phyloP scores from a whole-genome alignment of 2,797 vertebrate species.

The Lepilemur septentrionalis region DNA sequence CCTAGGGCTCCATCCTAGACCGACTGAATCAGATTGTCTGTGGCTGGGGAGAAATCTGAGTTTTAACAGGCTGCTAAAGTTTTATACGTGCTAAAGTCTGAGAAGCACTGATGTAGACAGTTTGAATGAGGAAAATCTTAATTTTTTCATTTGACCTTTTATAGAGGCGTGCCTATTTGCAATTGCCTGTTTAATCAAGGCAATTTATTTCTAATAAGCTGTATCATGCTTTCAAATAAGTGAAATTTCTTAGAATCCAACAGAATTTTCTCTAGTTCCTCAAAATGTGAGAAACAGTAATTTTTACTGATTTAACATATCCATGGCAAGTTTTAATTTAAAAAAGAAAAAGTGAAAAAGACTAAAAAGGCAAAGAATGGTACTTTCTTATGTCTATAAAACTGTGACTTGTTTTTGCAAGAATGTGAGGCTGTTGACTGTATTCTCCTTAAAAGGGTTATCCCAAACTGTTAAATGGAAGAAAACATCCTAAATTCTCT shows the following conservation, averaged over 20 bases:
- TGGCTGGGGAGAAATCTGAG: neutral
- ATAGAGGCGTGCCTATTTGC: conserved; percentile 21
- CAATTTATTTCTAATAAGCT: conserved; percentile 37
- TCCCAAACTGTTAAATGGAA: neutral
- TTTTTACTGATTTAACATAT: conserved; percentile 34
- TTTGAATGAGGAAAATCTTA: conserved; percentile 3
- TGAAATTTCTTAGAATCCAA: conserved; percentile 37
- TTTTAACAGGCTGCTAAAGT: conserved; percentile 28
- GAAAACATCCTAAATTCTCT: neutral
- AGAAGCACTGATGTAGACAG: neutral
- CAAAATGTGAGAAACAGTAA: neutral
- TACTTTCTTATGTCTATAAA: neutral
- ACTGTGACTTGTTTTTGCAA: conserved; percentile 43
- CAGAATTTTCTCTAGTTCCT: conserved; percentile 32
- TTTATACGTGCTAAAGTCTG: neutral
- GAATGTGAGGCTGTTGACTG: neutral
- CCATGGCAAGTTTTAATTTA: conserved; percentile 28
- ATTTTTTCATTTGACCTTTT: conserved; percentile 58
- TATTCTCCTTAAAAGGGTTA: conserved; percentile 41
- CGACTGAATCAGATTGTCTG: neutral
- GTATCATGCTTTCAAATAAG: conserved; percentile 29
- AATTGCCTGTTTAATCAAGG: conserved; percentile 17
- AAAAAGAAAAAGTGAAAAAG: neutral
- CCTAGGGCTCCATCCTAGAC: neutral
- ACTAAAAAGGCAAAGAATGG: neutral